phyloP scores from a whole-genome alignment of 2,113 vertebrate species.

The Psittacara wagleri region DNA sequence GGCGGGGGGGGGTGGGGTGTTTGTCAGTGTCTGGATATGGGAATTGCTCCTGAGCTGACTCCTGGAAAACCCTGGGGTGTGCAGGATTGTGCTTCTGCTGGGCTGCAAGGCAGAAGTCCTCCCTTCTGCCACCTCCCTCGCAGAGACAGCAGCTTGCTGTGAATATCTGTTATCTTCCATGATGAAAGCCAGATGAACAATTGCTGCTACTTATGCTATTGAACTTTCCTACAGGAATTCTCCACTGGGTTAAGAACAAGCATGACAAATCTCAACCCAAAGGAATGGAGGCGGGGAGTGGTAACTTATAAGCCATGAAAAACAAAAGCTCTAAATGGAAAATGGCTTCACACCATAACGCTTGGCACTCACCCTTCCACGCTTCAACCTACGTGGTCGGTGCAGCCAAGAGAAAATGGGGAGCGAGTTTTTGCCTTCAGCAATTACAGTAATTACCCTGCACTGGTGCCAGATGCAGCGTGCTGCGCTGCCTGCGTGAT shows the following conservation, averaged over 20 bases:
- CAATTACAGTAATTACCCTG: not conserved
- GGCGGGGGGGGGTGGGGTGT: not conserved
- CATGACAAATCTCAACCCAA: constrained; percentile 29
- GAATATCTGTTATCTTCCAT: not conserved
- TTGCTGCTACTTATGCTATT: constrained; percentile 32
- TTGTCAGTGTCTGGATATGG: accelerated
- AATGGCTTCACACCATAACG: not conserved
- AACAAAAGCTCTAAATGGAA: not conserved
- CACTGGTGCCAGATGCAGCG: not conserved
- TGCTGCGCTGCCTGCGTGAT: not conserved
- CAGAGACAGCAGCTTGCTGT: not conserved
- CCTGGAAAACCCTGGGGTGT: not conserved
- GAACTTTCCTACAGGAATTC: constrained; percentile 35
- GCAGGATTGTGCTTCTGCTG: not conserved
- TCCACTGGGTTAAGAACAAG: constrained; percentile 21
- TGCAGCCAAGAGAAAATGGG: not conserved
- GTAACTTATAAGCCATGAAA: not conserved
- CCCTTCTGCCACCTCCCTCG: not conserved
- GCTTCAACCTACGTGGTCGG: not conserved
- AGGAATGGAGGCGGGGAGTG: not conserved
- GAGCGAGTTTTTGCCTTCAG: not conserved
- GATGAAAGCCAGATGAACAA: constrained; percentile 20
- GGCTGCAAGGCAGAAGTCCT: not conserved
- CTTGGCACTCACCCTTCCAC: not conserved
- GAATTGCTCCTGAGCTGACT: not conserved